Evolutionary conservation across 2,113 vertebrate species (phyloP).

Genomic region (Trachemys scripta): DNA sequence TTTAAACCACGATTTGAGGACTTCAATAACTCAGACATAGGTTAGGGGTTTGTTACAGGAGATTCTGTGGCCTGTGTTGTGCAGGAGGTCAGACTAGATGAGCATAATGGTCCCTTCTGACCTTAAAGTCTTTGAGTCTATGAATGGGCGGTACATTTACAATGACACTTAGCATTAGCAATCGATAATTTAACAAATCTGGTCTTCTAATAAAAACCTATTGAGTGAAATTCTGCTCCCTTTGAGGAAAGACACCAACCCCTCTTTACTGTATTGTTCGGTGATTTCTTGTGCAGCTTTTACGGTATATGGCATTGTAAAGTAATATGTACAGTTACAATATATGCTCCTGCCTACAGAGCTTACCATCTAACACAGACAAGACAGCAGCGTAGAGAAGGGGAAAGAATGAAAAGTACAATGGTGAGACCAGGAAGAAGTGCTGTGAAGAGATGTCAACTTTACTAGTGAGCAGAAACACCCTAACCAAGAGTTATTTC

Average conservation of each 20-base stretch:
- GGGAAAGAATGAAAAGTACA: not conserved
- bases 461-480: not conserved
- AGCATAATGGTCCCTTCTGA: too few relatives aligned
- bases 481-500: not conserved
- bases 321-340: fast-evolving
- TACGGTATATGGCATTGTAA: fast-evolving
- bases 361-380: not conserved
- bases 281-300: not conserved
- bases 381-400: not conserved
- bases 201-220: not conserved
- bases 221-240: not conserved
- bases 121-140: too few relatives aligned
- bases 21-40: too few relatives aligned
- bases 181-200: not conserved
- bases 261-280: not conserved
- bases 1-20: too few relatives aligned
- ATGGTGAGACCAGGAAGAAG: not conserved
- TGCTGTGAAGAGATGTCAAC: not conserved
- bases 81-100: too few relatives aligned
- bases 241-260: not conserved
- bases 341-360: not conserved
- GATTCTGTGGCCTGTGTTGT: too few relatives aligned
- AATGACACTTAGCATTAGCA: not conserved
- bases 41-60: too few relatives aligned
- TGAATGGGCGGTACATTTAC: not conserved